These are phyloP conservation scores for Drosophila serrata DNA, from an alignment of 1,140 invertebrate genomes.

Conservation along the genomic window DNA sequence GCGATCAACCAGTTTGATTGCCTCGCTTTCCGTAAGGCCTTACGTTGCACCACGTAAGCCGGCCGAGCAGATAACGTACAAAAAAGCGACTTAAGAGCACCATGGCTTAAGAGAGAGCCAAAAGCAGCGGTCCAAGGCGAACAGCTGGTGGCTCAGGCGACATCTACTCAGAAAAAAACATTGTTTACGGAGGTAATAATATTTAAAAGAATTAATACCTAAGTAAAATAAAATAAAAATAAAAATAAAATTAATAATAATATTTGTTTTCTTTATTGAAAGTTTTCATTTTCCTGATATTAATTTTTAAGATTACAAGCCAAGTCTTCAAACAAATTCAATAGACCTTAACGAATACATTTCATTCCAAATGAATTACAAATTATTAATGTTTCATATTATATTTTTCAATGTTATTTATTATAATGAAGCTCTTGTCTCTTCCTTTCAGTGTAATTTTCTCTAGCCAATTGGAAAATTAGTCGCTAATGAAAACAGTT, in stretches of 20 bases:
- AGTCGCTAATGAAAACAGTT: slow-evolving; percentile 35
- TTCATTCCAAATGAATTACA: too few species aligned
- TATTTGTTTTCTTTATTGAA: too few species aligned
- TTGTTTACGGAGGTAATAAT: too few species aligned
- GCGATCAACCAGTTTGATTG: slow-evolving; percentile 76
- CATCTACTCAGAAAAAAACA: background rate
- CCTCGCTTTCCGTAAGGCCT: slow-evolving; percentile 53
- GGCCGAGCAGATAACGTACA: slow-evolving; percentile 5
- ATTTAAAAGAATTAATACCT: too few species aligned
- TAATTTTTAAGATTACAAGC: too few species aligned
- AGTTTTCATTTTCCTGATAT: too few species aligned
- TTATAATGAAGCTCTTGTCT: background rate
- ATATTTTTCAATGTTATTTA: background rate
- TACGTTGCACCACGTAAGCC: slow-evolving; percentile 41
- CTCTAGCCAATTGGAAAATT: slow-evolving; percentile 40
- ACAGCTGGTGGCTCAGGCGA: slow-evolving; percentile 10
- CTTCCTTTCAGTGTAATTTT: slow-evolving; percentile 24
- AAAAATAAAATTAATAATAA: too few species aligned
- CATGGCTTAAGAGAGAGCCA: slow-evolving; percentile 27
- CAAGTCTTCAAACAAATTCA: too few species aligned
- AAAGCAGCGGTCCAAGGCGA: slow-evolving; percentile 3
- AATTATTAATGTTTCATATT: background rate
- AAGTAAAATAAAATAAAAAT: too few species aligned
- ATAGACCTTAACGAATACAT: too few species aligned
- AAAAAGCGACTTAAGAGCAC: slow-evolving; percentile 45